Conservation (phyloP, 1,140 invertebrate species). For the Ostrea denselamellosa region DNA sequence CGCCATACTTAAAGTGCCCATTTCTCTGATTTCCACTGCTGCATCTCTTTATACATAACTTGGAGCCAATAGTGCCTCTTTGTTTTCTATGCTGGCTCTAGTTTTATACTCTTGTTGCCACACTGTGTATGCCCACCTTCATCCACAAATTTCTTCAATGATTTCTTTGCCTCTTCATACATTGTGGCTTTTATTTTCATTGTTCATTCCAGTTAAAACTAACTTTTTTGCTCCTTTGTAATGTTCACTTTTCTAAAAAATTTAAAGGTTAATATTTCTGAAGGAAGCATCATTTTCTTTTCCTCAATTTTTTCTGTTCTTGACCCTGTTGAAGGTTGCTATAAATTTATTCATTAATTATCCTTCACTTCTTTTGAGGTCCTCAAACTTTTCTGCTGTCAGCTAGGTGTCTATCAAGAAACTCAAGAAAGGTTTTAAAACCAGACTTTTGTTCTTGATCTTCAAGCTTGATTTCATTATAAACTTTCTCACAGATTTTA, state of each 20-base stretch:
- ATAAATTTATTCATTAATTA: slow-evolving; percentile 49
- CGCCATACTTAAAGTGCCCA: too few species aligned
- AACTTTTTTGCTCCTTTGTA: slow-evolving; percentile 58
- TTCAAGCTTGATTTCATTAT: slow-evolving; percentile 55
- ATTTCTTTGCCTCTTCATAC: slow-evolving; percentile 62
- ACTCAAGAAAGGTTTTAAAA: slow-evolving; percentile 51
- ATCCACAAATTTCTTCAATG: too few species aligned
- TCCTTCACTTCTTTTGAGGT: slow-evolving; percentile 54
- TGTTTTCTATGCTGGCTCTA: too few species aligned
- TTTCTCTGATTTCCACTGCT: too few species aligned
- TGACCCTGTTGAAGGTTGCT: slow-evolving; percentile 51
- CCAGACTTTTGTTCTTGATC: slow-evolving; percentile 51
- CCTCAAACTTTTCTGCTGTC: slow-evolving; percentile 59
- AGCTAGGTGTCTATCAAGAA: slow-evolving; percentile 52
- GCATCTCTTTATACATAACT: too few species aligned
- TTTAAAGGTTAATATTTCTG: slow-evolving; percentile 61
- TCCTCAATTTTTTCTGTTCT: slow-evolving; percentile 58
- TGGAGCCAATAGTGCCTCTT: too few species aligned
- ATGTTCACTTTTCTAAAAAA: slow-evolving; percentile 57
- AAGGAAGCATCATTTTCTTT: slow-evolving; percentile 53
- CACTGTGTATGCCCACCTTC: too few species aligned
- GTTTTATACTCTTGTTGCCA: too few species aligned
- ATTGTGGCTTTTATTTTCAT: slow-evolving; percentile 57
- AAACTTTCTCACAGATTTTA: slow-evolving; percentile 58
- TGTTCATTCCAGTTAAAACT: slow-evolving; percentile 65